A percentile compares a stretch with the other conserved stretches of the same genome.
These are phyloP conservation scores for Myrmophylax atrothorax DNA, from an alignment of 2,113 vertebrate species.

Conservation along the genomic window DNA sequence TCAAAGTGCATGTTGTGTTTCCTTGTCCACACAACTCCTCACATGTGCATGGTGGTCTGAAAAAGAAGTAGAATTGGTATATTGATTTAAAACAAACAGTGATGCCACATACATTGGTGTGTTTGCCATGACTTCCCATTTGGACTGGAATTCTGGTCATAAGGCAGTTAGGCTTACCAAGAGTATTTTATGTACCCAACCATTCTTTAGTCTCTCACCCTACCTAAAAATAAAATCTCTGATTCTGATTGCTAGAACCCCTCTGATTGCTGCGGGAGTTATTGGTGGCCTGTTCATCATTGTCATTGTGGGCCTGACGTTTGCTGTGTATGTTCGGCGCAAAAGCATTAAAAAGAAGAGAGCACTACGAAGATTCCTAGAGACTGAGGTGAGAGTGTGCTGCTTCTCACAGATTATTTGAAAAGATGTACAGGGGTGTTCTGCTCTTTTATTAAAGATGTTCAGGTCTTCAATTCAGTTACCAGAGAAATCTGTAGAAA, in stretches of 20 bases:
- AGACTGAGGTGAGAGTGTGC: conserved; percentile 88
- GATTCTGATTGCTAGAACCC: conserved; percentile 83
- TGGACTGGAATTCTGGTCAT: not conserved
- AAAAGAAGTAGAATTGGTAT: not conserved
- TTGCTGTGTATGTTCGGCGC: conserved; percentile 89
- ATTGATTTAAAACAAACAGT: not conserved
- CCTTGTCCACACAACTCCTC: conserved; percentile 39
- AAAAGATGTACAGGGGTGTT: not conserved
- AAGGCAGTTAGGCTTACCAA: not conserved
- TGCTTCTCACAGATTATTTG: not conserved
- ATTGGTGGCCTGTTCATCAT: conserved; percentile 93
- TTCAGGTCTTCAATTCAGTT: not conserved
- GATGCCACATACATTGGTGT: not conserved
- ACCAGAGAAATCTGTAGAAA: not conserved
- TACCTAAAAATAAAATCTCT: conserved; percentile 6
- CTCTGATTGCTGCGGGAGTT: conserved; percentile 91
- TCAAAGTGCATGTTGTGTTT: conserved; percentile 62
- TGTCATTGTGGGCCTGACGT: conserved; percentile 89
- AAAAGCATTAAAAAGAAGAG: conserved; percentile 98
- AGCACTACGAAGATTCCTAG: conserved; percentile 90
- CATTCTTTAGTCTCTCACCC: not conserved
- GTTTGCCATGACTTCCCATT: not conserved
- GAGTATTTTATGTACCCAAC: not conserved
- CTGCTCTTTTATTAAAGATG: not conserved
- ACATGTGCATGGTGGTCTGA: conserved; percentile 60